These are phyloP conservation scores for Austrofundulus limnaeus DNA, from an alignment of 2,113 vertebrate species.

Conservation along the genomic window DNA sequence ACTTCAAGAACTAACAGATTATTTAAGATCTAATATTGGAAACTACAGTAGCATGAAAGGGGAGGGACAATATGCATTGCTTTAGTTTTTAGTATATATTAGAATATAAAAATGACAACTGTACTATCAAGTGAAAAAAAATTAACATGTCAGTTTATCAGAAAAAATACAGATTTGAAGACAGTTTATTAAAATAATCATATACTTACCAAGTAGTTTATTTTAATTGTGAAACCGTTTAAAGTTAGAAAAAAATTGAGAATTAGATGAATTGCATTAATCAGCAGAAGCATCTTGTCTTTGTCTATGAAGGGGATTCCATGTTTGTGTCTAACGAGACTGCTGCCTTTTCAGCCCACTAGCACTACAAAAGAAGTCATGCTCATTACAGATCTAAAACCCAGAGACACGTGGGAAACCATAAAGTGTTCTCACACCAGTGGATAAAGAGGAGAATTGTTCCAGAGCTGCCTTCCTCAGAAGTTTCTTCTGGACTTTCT, in stretches of 20 bases:
- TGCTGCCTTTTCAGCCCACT: constrained; percentile 13
- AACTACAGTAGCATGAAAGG: no score
- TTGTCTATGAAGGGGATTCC: constrained; percentile 36
- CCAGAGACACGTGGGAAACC: constrained; percentile 14
- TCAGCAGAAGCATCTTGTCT: constrained; percentile 8
- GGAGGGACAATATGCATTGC: no score
- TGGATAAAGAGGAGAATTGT: constrained; percentile 63
- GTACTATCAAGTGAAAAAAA: no score
- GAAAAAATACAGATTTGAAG: no score
- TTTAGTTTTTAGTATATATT: no score
- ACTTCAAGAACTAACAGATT: no score
- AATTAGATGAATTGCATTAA: constrained; percentile 4
- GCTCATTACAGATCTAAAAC: constrained; percentile 51
- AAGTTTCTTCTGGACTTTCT: constrained; percentile 61
- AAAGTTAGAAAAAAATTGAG: background rate
- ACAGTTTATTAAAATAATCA: no score
- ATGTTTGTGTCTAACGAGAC: constrained; percentile 15
- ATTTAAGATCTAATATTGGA: no score
- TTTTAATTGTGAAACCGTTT: background rate
- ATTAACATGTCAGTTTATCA: no score
- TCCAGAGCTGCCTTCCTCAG: constrained; percentile 48
- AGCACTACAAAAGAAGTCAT: constrained; percentile 46
- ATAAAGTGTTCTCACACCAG: constrained; percentile 8
- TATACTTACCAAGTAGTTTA: no score
- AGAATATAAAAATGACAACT: no score